Evolutionary conservation across 1,140 invertebrate species (phyloP), one percentile per base, ranked within the genome.

Genomic region (Drosophila kepulauana): DNA sequence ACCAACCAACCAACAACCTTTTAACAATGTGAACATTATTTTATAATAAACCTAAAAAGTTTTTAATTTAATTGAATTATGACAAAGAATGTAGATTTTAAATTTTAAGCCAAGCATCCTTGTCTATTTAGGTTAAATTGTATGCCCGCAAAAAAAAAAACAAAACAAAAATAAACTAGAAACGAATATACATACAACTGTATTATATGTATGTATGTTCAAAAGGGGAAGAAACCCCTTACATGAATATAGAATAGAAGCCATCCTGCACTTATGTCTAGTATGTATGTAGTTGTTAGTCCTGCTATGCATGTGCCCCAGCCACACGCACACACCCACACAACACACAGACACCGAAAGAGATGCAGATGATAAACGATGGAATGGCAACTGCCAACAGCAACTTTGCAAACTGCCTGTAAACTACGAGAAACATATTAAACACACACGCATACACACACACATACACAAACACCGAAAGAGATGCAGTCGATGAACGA

Each of bases 1-100:
- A 78, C 35, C 76, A 84, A 78, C 35, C 76, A 84, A 78, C 35
- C 35, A 38, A 33, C 30, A 33, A 38, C 74, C 68, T 87, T 88
- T 70, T 69, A 80, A 81, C 69, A 61, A 67, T 84, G 77, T 87
- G 73, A 80, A 88, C 66, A 61, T 87, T 87, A 69, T 82, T 88
- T 84, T 64, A 88, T 73, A 87, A 84, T 88, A 87, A 87, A 87
- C 73, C 69, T 64, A 20, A 38, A 80, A 84, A 71, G 62, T 81
- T 87, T 85, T 82, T 88, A 56, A 79, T 87, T 87, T 79, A 49
- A 82, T 82, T 75, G 11, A 74, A 67, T 30, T 74, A 68, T 33
- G 51, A 67, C 56, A 59, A 51, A 61, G 61, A 28, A 67, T 38
- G 2, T 33, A 77, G 48, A 71, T 52, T 69, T 48, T 80, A 58